Conservation (phyloP, 2,113 vertebrate species). For the Candoia aspera region DNA sequence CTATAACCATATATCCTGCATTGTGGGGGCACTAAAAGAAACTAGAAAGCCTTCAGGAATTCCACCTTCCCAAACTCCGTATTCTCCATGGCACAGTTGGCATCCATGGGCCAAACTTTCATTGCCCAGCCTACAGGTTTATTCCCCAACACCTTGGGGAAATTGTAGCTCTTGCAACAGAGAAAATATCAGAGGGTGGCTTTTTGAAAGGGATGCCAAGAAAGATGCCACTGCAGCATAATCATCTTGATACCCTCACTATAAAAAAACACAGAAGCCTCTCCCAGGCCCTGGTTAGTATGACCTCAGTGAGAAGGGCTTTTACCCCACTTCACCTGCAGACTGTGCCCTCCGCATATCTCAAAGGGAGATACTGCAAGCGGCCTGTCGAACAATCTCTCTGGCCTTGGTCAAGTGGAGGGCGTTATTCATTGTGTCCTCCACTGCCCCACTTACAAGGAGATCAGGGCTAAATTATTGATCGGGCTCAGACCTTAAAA, state of each 20-base stretch:
- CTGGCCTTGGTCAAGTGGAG: background rate
- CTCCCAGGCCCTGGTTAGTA: background rate
- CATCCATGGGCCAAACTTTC: no score
- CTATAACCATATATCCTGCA: no score
- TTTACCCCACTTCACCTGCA: background rate
- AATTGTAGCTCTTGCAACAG: background rate
- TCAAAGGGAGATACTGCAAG: no score
- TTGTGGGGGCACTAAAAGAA: no score
- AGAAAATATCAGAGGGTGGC: background rate
- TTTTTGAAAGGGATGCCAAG: background rate
- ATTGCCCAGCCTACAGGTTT: no score
- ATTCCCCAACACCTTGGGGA: no score
- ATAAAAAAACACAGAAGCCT: background rate
- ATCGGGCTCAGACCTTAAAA: background rate
- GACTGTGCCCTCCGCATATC: background rate
- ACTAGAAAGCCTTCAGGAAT: no score
- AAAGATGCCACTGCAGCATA: background rate
- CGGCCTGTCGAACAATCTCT: no score
- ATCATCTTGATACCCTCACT: background rate
- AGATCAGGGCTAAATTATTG: background rate
- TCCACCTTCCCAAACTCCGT: no score
- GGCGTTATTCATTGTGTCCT: background rate
- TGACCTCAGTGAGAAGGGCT: background rate
- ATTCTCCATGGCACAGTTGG: no score
- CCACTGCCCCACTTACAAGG: background rate